These are phyloP conservation scores for Heteromormyrus szaboi DNA, from an alignment of 2,797 vertebrate genomes.

Conservation along the genomic window DNA sequence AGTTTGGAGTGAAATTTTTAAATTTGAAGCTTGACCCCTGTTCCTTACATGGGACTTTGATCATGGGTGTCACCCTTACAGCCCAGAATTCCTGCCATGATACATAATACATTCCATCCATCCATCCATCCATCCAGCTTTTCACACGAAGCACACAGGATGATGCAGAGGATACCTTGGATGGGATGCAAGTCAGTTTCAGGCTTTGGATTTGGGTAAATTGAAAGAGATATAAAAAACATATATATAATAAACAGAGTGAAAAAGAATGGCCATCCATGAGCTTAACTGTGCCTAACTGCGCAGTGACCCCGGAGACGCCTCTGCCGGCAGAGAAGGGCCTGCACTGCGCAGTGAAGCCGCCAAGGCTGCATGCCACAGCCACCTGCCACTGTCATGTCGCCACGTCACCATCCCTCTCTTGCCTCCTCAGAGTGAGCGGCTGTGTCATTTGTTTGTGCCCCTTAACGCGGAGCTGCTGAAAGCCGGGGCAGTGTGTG, in stretches of 20 bases:
- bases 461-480: background rate
- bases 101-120: background rate
- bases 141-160: background rate
- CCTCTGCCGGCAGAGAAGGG: conserved; percentile 37
- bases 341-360: conserved; percentile 30
- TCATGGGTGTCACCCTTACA: background rate
- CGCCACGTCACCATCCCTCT: background rate
- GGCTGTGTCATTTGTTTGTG: conserved; percentile 21
- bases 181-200: conserved; percentile 10
- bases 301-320: background rate
- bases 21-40: background rate
- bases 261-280: background rate
- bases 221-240: background rate
- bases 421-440: conserved; percentile 19
- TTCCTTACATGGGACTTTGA: background rate
- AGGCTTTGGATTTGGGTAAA: background rate
- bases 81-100: background rate
- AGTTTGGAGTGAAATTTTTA: background rate
- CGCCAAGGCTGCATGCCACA: conserved; percentile 8
- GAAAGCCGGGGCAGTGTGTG: background rate
- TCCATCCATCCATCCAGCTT: background rate
- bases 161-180: background rate
- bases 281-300: background rate
- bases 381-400: conserved; percentile 33
- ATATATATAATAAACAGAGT: background rate